Evolutionary conservation across 2,888 invertebrate species (phyloP).

Genomic region (Eupithecia subfuscata): DNA sequence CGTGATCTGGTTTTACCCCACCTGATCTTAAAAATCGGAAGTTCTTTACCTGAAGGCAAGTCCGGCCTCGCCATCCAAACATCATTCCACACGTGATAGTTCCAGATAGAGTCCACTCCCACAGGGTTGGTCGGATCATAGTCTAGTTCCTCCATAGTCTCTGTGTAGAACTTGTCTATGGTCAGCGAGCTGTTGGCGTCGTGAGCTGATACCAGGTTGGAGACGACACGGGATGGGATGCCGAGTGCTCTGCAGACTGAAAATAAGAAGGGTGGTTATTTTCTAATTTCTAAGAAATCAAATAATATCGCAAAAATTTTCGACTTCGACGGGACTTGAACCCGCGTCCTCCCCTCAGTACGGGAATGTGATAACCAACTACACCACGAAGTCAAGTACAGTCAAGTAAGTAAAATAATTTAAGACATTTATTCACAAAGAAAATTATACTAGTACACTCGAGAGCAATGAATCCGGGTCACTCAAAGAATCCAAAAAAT

Average conservation of each 20-base stretch:
- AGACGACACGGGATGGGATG: constrained; percentile 91
- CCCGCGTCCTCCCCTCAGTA: too few relatives aligned
- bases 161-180: constrained; percentile 90
- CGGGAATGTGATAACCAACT: too few relatives aligned
- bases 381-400: too few relatives aligned
- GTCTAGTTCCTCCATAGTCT: constrained; percentile 86
- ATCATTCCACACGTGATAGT: constrained; percentile 95
- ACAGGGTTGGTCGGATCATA: constrained; percentile 87
- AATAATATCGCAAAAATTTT: too few relatives aligned
- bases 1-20: neutral
- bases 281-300: too few relatives aligned
- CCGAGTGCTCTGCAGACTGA: constrained; percentile 91
- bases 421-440: too few relatives aligned
- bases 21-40: neutral
- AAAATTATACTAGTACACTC: too few relatives aligned
- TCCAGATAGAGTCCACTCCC: constrained; percentile 92
- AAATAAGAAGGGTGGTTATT: constrained; percentile 8
- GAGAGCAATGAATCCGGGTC: too few relatives aligned
- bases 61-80: constrained; percentile 94
- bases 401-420: too few relatives aligned
- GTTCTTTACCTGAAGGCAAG: constrained; percentile 82
- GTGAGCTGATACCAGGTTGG: constrained; percentile 93
- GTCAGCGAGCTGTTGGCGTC: constrained; percentile 91
- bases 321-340: too few relatives aligned
- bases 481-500: too few relatives aligned